These are phyloP conservation scores for Allygus modestus DNA, from an alignment of 2,888 invertebrate species.

Conservation along the genomic window DNA sequence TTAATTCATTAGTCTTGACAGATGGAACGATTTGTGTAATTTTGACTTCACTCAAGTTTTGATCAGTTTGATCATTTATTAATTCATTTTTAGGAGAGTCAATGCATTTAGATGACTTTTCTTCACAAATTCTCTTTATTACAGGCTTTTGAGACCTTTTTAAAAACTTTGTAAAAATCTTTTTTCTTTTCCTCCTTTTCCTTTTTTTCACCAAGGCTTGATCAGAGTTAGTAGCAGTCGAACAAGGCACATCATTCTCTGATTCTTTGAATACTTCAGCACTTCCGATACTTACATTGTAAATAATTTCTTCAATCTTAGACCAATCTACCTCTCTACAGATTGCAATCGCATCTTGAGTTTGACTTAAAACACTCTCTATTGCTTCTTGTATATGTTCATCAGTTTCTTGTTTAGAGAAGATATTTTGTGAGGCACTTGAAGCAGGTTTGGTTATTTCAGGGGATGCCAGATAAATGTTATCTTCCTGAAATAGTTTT, in stretches of 20 bases:
- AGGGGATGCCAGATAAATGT: not conserved
- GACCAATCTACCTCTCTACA: conserved; percentile 14
- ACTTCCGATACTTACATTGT: conserved; percentile 36
- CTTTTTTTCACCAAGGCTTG: not conserved
- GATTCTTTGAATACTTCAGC: conserved; percentile 7
- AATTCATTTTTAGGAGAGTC: not conserved
- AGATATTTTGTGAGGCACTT: not conserved
- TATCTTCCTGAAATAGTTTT: conserved; percentile 14
- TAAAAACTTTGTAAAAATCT: conserved; percentile 11
- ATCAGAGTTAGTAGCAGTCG: not conserved
- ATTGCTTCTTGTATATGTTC: conserved; percentile 42
- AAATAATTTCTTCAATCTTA: conserved; percentile 27
- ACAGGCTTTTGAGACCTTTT: conserved; percentile 2
- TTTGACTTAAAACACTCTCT: conserved; percentile 25
- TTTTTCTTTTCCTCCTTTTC: conserved; percentile 19
- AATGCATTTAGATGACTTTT: not conserved
- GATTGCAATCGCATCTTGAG: conserved; percentile 17
- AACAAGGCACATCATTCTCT: not conserved
- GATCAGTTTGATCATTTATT: not conserved
- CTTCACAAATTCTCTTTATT: not conserved
- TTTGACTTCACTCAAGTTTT: not conserved
- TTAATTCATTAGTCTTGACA: not conserved
- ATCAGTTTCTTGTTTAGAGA: conserved; percentile 1
- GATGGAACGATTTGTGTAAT: not conserved
- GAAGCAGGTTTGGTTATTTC: not conserved